Conservation (phyloP, 2,113 vertebrate species). For the Apistogramma diplotaenia region DNA sequence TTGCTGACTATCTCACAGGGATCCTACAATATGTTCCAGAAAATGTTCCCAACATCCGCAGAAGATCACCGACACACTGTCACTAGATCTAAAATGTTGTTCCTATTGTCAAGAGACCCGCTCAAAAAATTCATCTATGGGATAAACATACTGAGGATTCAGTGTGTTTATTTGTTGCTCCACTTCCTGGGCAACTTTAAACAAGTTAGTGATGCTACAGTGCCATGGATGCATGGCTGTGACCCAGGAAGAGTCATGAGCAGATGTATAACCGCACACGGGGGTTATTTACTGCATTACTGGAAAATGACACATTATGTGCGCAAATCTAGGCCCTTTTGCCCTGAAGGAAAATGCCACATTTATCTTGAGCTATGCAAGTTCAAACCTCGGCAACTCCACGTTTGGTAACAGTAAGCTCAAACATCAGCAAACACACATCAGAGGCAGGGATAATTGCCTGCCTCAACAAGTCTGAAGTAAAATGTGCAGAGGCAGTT, state of each 20-base stretch:
- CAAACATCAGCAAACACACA: conserved; percentile 38
- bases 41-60: neutral
- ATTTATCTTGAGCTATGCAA: conserved; percentile 7
- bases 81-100: neutral
- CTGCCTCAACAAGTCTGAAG: conserved; percentile 63
- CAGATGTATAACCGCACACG: conserved; percentile 16
- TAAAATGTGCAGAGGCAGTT: conserved; percentile 44
- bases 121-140: too few species aligned
- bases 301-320: conserved; percentile 24
- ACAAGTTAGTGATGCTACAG: neutral
- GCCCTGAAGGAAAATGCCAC: conserved; percentile 7
- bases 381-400: conserved; percentile 22
- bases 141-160: neutral
- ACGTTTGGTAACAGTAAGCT: neutral
- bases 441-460: conserved; percentile 31
- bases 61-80: neutral
- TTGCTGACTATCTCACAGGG: conserved; percentile 5
- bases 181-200: neutral
- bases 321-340: neutral
- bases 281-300: conserved; percentile 25
- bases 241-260: conserved; percentile 13
- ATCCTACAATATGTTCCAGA: conserved; percentile 2
- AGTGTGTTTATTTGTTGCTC: neutral
- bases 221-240: neutral
- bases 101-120: neutral